Conservation (phyloP, 2,888 invertebrate genomes). For the Muscina levida region DNA sequence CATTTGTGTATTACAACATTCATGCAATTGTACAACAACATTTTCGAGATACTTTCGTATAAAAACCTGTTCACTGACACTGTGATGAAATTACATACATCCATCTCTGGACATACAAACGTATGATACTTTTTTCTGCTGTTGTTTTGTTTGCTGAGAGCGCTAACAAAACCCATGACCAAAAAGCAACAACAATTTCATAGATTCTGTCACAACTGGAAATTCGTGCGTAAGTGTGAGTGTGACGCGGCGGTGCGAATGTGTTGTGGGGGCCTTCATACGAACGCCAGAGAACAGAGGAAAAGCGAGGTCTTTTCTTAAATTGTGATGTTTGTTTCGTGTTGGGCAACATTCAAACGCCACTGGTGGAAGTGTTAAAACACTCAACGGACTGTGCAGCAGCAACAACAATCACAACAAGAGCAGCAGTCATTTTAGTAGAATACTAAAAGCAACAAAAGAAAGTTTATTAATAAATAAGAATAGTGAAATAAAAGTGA, state of each 20-base stretch:
- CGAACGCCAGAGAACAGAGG: not conserved
- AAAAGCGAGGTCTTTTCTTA: conserved; percentile 59
- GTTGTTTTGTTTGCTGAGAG: conserved; percentile 25
- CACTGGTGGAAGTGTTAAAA: conserved; percentile 60
- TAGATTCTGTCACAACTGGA: conserved; percentile 27
- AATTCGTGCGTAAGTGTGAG: conserved; percentile 1
- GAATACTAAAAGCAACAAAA: not conserved
- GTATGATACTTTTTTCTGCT: conserved; percentile 7
- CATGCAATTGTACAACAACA: no score
- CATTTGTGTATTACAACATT: no score
- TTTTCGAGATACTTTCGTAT: no score
- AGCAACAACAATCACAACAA: not conserved
- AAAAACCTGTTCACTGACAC: no score
- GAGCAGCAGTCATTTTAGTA: not conserved
- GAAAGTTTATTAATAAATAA: not conserved
- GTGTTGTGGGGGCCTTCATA: no score
- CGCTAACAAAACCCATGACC: conserved; percentile 3
- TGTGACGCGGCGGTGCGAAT: not conserved
- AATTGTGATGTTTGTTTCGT: conserved; percentile 55
- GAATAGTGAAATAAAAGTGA: conserved; percentile 3
- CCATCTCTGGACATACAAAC: conserved; percentile 1
- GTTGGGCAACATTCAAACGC: conserved; percentile 57
- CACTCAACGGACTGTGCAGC: conserved; percentile 10
- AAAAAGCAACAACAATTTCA: conserved; percentile 2
- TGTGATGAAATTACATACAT: no score